phyloP scores from a whole-genome alignment of 2,113 vertebrate genomes.

The Columba livia region DNA sequence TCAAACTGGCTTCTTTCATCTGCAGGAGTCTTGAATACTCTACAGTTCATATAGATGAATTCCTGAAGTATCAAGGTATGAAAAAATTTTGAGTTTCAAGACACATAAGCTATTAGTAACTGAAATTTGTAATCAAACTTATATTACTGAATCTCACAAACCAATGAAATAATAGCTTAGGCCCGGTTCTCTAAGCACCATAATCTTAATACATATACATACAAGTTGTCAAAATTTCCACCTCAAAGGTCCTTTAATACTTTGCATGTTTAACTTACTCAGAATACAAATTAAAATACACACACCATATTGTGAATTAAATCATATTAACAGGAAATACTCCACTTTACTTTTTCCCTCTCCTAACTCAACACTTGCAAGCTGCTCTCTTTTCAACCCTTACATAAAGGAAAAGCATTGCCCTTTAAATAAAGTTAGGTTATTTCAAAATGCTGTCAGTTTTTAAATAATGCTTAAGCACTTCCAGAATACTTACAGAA shows the following conservation, averaged over 20 bases:
- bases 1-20: not conserved
- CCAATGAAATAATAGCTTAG: not conserved
- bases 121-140: not conserved
- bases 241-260: not conserved
- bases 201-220: not conserved
- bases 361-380: not conserved
- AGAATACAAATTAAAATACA: not conserved
- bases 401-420: not conserved
- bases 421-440: not conserved
- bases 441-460: not conserved
- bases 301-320: not conserved
- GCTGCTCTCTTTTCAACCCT: not conserved
- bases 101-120: not conserved
- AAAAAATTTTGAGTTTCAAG: not conserved
- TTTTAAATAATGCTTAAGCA: not conserved
- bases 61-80: not conserved
- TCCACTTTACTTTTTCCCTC: not conserved
- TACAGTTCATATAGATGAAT: not conserved
- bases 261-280: not conserved
- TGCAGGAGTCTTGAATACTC: not conserved
- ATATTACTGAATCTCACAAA: not conserved
- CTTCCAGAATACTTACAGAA: conserved; percentile 82
- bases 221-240: not conserved
- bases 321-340: not conserved
- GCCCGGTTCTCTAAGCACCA: not conserved